phyloP scores from a whole-genome alignment of 2,113 vertebrate genomes.

The Haliaeetus leucogaster region DNA sequence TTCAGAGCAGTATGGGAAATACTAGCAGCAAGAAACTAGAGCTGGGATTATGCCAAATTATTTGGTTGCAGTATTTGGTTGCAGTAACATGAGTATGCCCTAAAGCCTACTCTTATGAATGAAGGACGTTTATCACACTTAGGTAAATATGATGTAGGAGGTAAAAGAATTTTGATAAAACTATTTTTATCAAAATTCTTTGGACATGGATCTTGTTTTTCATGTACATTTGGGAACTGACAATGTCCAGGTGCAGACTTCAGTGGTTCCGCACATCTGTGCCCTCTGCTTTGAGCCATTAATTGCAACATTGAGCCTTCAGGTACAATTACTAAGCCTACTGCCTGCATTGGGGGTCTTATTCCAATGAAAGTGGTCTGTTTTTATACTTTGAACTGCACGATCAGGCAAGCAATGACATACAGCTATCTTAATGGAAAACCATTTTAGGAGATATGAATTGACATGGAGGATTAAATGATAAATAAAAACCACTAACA shows the following conservation, averaged over 20 bases:
- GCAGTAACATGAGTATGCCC: not conserved
- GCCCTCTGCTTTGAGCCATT: not conserved
- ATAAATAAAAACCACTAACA: not conserved
- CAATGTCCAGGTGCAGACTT: not conserved
- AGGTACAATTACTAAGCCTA: not conserved
- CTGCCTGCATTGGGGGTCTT: not conserved
- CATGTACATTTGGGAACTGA: not conserved
- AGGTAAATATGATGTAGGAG: not conserved
- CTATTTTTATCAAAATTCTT: not conserved
- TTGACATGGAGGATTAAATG: not conserved
- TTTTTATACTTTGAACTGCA: not conserved
- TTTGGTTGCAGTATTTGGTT: constrained; percentile 16
- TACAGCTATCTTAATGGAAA: not conserved
- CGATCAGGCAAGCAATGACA: not conserved
- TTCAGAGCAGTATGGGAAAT: not conserved
- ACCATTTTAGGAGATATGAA: not conserved
- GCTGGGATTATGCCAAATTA: not conserved
- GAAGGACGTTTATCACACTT: not conserved
- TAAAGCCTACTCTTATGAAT: not conserved
- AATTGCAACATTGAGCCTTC: not conserved
- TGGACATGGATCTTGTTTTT: not conserved
- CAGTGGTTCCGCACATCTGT: not conserved
- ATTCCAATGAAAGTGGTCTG: not conserved
- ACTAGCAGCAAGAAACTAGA: not conserved
- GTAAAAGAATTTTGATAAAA: not conserved